A percentile compares a stretch with the other conserved stretches of the same genome.
phyloP scores from a whole-genome alignment of 2,797 vertebrate species.

The Lagodon rhomboides region DNA sequence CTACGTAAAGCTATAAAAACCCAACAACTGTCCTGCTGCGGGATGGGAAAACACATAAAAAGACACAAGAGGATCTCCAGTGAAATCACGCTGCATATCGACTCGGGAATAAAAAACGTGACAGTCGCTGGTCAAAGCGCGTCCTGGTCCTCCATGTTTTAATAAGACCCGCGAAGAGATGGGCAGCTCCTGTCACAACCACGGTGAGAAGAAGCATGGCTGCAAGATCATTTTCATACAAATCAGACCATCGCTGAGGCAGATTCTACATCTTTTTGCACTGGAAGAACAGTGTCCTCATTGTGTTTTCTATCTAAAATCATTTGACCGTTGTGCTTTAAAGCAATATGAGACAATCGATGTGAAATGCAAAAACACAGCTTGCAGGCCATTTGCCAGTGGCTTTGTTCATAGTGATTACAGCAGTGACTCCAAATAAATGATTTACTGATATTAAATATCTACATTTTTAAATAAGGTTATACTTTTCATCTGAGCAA shows the following conservation, averaged over 20 bases:
- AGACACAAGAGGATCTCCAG: conserved; percentile 10
- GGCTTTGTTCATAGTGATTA: conserved; percentile 1
- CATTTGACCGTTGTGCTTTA: not conserved
- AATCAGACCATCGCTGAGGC: not conserved
- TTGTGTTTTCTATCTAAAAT: not conserved
- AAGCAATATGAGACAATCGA: not conserved
- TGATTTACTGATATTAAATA: not conserved
- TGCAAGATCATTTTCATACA: not conserved
- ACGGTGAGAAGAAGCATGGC: too few species aligned
- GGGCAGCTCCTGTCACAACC: too few species aligned
- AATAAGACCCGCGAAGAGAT: not conserved
- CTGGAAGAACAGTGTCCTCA: not conserved
- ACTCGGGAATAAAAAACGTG: conserved; percentile 18
- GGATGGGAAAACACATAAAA: conserved; percentile 30
- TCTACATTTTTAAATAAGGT: conserved; percentile 7
- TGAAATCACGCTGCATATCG: conserved; percentile 17
- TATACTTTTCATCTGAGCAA: not conserved
- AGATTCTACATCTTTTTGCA: not conserved
- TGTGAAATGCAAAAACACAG: not conserved
- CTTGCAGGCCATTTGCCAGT: not conserved
- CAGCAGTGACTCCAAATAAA: not conserved
- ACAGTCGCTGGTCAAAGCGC: not conserved
- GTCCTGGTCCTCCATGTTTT: not conserved
- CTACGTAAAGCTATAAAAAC: conserved; percentile 34
- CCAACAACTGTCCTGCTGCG: conserved; percentile 21